phyloP scores from a whole-genome alignment of 2,113 vertebrate genomes.

The Callorhinus ursinus region DNA sequence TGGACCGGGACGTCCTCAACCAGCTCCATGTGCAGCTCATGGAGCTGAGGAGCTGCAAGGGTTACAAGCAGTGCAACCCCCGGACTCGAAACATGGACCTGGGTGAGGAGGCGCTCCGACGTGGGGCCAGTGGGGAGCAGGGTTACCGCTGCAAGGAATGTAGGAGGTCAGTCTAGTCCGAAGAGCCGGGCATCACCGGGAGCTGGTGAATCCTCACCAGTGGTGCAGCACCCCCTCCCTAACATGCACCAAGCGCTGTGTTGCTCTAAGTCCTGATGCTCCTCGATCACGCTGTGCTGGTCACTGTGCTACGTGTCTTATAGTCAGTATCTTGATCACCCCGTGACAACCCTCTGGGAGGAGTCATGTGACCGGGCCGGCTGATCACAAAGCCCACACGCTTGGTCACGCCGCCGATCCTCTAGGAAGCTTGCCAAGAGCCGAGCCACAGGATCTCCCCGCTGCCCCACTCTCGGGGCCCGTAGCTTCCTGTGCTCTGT shows the following conservation, averaged over 20 bases:
- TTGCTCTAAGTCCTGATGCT: accelerated
- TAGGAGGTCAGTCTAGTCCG: neutral
- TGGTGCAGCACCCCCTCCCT: neutral
- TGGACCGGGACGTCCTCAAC: slow-evolving; percentile 93
- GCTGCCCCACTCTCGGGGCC: neutral
- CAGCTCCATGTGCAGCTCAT: slow-evolving; percentile 94
- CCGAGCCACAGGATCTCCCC: accelerated
- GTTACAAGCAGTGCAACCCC: slow-evolving; percentile 95
- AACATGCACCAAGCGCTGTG: neutral
- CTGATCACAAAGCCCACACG: neutral
- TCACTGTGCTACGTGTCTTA: neutral
- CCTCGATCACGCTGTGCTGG: accelerated
- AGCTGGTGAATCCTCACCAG: neutral
- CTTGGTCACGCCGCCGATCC: neutral
- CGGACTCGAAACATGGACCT: slow-evolving; percentile 91
- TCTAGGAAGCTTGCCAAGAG: neutral
- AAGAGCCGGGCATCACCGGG: neutral
- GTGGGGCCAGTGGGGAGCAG: accelerated
- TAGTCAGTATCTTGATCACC: neutral
- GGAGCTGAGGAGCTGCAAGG: slow-evolving; percentile 95
- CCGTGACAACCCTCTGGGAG: too few species aligned
- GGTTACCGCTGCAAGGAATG: neutral
- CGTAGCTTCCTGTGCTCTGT: neutral
- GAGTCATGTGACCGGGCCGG: accelerated
- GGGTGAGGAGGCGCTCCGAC: slow-evolving; percentile 83